Evolutionary conservation across 2,113 vertebrate species (phyloP).

Genomic region (Lagopus leucura): DNA sequence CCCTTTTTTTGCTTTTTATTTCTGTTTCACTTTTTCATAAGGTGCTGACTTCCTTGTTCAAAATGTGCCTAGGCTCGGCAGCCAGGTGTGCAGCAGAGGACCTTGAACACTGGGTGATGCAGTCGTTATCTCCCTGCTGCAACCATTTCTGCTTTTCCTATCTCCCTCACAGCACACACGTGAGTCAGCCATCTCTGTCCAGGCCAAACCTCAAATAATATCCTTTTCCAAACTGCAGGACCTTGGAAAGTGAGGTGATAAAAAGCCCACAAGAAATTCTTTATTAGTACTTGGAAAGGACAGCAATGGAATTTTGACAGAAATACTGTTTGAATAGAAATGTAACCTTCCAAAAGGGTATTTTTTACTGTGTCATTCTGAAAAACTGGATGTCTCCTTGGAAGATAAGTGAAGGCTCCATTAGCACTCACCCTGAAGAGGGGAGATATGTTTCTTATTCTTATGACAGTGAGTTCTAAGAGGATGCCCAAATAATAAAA

Average conservation of each 20-base stretch:
- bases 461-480: background rate
- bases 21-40: background rate
- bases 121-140: background rate
- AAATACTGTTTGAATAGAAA: background rate
- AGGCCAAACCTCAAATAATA: background rate
- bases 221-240: background rate
- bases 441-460: background rate
- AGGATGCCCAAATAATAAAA: background rate
- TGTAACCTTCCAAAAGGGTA: background rate
- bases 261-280: background rate
- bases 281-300: background rate
- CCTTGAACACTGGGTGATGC: background rate
- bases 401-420: background rate
- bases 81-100: background rate
- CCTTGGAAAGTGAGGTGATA: background rate
- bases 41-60: background rate
- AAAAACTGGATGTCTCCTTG: background rate
- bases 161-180: background rate
- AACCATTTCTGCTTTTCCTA: background rate
- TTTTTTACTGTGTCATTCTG: background rate
- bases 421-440: background rate
- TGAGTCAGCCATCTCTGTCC: background rate
- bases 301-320: background rate
- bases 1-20: background rate
- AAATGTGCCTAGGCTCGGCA: background rate